Evolutionary conservation across 2,888 invertebrate genomes (phyloP).

Genomic region (Ptychoptera albimana): DNA sequence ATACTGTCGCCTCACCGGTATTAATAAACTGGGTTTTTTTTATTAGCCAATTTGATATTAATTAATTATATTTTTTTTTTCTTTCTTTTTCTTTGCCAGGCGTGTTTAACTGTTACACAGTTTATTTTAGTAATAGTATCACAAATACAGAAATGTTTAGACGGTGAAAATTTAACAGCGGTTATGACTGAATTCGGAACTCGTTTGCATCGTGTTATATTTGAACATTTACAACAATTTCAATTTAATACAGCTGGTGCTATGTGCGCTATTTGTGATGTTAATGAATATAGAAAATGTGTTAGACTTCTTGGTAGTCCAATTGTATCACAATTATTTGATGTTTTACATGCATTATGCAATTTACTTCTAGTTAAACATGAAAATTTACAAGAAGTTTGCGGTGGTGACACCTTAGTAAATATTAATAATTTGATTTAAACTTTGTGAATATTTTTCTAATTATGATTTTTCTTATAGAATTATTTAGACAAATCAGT

Average conservation of each 20-base stretch:
- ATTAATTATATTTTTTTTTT: conserved; percentile 4
- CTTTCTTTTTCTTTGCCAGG: conserved; percentile 32
- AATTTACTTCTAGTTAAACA: conserved; percentile 90
- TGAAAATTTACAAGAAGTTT: conserved; percentile 90
- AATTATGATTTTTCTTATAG: conserved; percentile 35
- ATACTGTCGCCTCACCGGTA: conserved; percentile 72
- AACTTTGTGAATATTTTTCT: neutral
- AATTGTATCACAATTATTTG: conserved; percentile 76
- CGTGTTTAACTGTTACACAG: conserved; percentile 69
- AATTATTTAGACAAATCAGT: conserved; percentile 80
- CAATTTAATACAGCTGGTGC: conserved; percentile 91
- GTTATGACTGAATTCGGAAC: conserved; percentile 80
- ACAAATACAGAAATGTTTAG: conserved; percentile 65
- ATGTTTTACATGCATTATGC: conserved; percentile 87
- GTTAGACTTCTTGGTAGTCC: conserved; percentile 55
- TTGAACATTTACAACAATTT: conserved; percentile 87
- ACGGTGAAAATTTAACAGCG: conserved; percentile 81
- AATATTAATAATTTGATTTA: conserved; percentile 20
- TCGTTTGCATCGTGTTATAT: conserved; percentile 82
- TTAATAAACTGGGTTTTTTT: conserved; percentile 17
- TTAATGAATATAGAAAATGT: conserved; percentile 89
- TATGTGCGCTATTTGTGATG: conserved; percentile 95
- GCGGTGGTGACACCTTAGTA: conserved; percentile 87
- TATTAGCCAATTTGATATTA: neutral
- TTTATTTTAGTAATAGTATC: conserved; percentile 62